Evolutionary conservation across 2,888 invertebrate genomes (phyloP), one percentile per base, ranked within the genome.

Genomic region (Plebejus anna): DNA sequence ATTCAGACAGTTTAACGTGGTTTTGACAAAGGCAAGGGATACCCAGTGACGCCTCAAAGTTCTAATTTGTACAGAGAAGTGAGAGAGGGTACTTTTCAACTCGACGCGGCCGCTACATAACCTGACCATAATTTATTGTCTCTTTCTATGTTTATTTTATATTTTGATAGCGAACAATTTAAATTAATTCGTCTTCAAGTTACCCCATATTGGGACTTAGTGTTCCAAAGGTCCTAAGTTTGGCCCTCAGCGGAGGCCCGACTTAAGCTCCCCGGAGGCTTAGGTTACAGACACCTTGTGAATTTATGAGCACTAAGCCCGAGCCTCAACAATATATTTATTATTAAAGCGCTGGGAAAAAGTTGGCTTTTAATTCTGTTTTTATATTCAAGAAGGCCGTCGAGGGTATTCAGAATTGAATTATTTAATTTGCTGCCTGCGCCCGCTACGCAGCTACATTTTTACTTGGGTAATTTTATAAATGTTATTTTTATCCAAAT

Each of bases 321-420:
- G 32, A 28, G 66, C 13, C 66, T 66, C 66, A 66, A 66, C 66
- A 66, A 66, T 72, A 72, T 42, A 72, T 72, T 72, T 72, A 72
- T 42, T 47, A 72, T 72, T 72, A 47, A 72, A 42, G 47, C 28
- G n/a, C 9, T 72, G 16, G 42, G 4, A 47, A 42, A 72, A 72
- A 72, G 72, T 72, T 47, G 72, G 22, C 72, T 66, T 66, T 66
- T 66, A 66, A 66, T 66, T 66, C 32, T 13, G 72, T 72, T 72
- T 47, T 72, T 72, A 72, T 28, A 42, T 72, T 38, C 72, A 72
- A 72, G 32, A 66, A 66, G 32, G 13, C 32, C 32, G 66, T 66
- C 32, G 28, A 66, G 66, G 66, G 66, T 66, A 66, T 32, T 16
- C 66, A 36, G 66, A 66, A 66, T 66, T 66, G 66, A 66, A 66